Evolutionary conservation across 2,797 vertebrate genomes (phyloP).

Genomic region (Amazona ochrocephala): DNA sequence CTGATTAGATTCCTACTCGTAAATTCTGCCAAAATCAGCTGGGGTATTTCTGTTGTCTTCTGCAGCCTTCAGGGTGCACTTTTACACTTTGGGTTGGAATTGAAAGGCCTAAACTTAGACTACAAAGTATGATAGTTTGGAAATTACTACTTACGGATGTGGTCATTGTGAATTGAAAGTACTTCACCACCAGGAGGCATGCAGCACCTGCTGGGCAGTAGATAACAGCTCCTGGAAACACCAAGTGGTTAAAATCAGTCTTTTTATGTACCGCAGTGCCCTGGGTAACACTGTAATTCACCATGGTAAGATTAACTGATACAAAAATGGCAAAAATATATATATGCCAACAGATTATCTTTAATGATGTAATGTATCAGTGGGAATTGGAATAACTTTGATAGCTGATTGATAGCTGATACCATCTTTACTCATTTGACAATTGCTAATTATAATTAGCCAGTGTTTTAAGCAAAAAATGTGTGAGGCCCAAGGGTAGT

Average conservation of each 20-base stretch:
- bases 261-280: background rate
- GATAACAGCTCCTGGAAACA: background rate
- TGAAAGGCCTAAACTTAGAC: background rate
- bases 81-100: background rate
- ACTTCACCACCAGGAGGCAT: background rate
- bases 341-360: background rate
- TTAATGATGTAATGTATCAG: background rate
- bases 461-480: background rate
- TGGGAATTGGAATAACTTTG: background rate
- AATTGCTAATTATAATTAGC: background rate
- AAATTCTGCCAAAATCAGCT: background rate
- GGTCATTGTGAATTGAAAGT: background rate
- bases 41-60: background rate
- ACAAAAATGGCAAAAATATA: background rate
- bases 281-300: background rate
- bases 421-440: background rate
- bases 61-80: background rate
- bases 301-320: no score
- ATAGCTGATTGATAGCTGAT: background rate
- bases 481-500: background rate
- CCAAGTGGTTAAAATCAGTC: background rate
- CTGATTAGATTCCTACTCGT: background rate
- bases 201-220: background rate
- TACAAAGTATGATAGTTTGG: no score
- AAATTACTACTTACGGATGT: fast-evolving